Evolutionary conservation across 2,113 vertebrate genomes (phyloP).

Genomic region (Pseudolaguvia tuberculata): DNA sequence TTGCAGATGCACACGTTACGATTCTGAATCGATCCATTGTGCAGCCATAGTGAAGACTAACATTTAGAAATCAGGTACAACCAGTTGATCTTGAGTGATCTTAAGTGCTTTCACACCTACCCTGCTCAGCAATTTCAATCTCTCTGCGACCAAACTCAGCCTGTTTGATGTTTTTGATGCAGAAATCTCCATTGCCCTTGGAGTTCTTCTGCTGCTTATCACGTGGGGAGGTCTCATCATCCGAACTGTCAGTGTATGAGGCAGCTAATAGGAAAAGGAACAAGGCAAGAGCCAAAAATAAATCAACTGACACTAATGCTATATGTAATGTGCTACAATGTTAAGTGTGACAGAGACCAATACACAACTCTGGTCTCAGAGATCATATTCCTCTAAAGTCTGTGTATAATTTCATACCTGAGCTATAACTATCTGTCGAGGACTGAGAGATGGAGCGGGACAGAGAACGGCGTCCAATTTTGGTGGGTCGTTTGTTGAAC

Average conservation of each 20-base stretch:
- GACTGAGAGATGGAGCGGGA: slow-evolving; percentile 98
- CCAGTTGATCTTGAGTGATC: background rate
- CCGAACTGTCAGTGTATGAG: slow-evolving; percentile 97
- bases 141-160: slow-evolving; percentile 94
- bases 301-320: background rate
- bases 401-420: slow-evolving; percentile 69
- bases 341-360: background rate
- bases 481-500: slow-evolving; percentile 95
- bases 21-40: too few species aligned
- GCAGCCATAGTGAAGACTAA: background rate
- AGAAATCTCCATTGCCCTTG: slow-evolving; percentile 92
- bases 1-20: too few species aligned
- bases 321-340: background rate
- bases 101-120: slow-evolving; percentile 54
- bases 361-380: slow-evolving; percentile 2
- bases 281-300: background rate
- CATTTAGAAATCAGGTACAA: background rate
- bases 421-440: slow-evolving; percentile 98
- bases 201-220: slow-evolving; percentile 98
- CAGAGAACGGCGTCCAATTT: slow-evolving; percentile 92
- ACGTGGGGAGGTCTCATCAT: slow-evolving; percentile 93
- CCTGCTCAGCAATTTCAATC: slow-evolving; percentile 97
- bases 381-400: slow-evolving; percentile 15
- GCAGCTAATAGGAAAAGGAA: slow-evolving; percentile 73
- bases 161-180: slow-evolving; percentile 98